These are phyloP conservation scores for Hemitrygon akajei DNA, from an alignment of 2,797 vertebrate genomes.

Conservation along the genomic window DNA sequence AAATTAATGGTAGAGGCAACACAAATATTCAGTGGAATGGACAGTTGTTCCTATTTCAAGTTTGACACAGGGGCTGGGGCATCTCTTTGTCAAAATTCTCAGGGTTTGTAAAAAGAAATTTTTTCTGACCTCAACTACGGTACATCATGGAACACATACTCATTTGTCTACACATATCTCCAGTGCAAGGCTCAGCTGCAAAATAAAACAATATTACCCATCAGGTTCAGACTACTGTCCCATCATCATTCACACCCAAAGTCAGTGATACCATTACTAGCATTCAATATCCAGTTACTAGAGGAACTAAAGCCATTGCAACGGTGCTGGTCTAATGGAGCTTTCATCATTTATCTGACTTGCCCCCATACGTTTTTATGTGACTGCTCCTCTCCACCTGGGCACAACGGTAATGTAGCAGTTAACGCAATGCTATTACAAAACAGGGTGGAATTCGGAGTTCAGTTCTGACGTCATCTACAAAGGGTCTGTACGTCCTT, in stretches of 20 bases:
- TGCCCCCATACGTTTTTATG: background rate
- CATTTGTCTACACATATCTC: background rate
- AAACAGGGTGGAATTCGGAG: too few relatives aligned
- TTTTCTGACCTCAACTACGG: background rate
- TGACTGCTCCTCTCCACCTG: background rate
- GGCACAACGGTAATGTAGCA: too few relatives aligned
- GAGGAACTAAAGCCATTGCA: background rate
- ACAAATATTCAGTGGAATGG: too few relatives aligned
- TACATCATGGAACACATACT: background rate
- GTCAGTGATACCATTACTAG: background rate
- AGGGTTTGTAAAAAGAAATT: background rate
- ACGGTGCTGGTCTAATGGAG: background rate
- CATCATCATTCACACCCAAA: background rate
- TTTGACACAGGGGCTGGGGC: too few relatives aligned
- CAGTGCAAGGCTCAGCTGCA: background rate
- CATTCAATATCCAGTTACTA: background rate
- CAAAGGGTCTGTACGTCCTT: too few relatives aligned
- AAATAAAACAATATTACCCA: too few relatives aligned
- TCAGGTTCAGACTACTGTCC: too few relatives aligned
- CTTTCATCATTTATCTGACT: background rate
- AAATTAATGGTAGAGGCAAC: background rate
- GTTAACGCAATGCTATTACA: too few relatives aligned
- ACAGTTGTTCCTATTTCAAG: too few relatives aligned
- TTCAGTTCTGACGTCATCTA: too few relatives aligned
- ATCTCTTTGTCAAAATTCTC: background rate